phyloP scores from a whole-genome alignment of 2,888 invertebrate genomes.

The Pristionchus maxplancki region DNA sequence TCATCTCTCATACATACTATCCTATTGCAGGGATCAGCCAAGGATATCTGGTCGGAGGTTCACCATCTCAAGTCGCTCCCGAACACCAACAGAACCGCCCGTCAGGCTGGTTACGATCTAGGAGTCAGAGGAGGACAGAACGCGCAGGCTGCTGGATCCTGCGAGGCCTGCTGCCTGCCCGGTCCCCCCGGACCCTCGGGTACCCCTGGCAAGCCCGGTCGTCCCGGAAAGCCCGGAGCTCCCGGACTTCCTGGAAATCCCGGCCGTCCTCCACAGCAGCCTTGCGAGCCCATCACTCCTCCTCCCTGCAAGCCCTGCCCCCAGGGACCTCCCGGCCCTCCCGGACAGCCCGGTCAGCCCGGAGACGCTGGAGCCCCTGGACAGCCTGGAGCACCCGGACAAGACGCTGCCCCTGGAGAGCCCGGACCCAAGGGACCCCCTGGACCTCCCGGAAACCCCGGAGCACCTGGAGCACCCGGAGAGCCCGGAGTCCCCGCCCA shows the following conservation, averaged over 20 bases:
- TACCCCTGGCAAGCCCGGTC: slow-evolving; percentile 72
- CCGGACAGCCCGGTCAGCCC: slow-evolving; percentile 65
- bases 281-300: slow-evolving; percentile 71
- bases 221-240: slow-evolving; percentile 74
- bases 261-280: slow-evolving; percentile 65
- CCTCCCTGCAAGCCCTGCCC: slow-evolving; percentile 71
- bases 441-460: slow-evolving; percentile 67
- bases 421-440: slow-evolving; percentile 68
- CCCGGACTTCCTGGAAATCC: slow-evolving; percentile 70
- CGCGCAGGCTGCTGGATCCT: slow-evolving; percentile 47
- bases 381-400: slow-evolving; percentile 66
- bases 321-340: slow-evolving; percentile 68
- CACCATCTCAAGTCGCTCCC: slow-evolving; percentile 63
- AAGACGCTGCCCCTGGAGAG: slow-evolving; percentile 65
- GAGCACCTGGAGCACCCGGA: slow-evolving; percentile 70
- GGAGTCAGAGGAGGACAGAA: slow-evolving; percentile 54
- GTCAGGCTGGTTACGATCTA: slow-evolving; percentile 62
- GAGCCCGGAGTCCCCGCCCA: slow-evolving; percentile 69
- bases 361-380: slow-evolving; percentile 65
- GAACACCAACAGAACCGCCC: slow-evolving; percentile 66
- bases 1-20: neutral
- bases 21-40: slow-evolving; percentile 52
- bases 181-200: slow-evolving; percentile 73
- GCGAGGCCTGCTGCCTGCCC: slow-evolving; percentile 67
- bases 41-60: slow-evolving; percentile 56